Evolutionary conservation across 2,113 vertebrate species (phyloP), one percentile per base, ranked within the genome.

Genomic region (Atherinomorus stipes): DNA sequence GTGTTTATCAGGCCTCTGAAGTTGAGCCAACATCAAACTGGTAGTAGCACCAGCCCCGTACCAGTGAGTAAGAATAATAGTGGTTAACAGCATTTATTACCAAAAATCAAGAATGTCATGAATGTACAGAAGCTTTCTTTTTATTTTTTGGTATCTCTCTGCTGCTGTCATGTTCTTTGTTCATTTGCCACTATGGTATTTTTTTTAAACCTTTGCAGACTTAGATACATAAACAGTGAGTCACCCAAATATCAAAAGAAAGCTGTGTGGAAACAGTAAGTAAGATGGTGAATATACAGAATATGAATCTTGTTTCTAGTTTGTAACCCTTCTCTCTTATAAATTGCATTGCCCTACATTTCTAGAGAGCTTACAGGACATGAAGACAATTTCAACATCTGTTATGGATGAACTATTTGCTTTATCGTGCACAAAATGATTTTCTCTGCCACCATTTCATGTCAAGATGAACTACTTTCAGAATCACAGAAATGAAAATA

Each of bases 221-320:
- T 70, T 13, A 23, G 26, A 52, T 44, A 47, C 22, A 45, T 18
- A 25, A 49, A 60, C 44, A 31, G 13, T 21, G 53, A 65, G 54
- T 65, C 52, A 59, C 38, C 26, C 26, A 37, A 74, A 70, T 49
- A 76, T 34, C 40, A 42, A 25, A 50, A 34, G 12, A 78, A 67
- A 44, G 44, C 60, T 51, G 4, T 34, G 28, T 53, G 23, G 19
- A 38, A 37, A 52, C 18, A 23, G 9, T 40, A 9, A 42, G 34
- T 25, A 28, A 13, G 56, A 4, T 9, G 54, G 21, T 63, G 51
- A 74, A 52, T 44, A 47, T 50, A 45, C 26, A 60, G 51, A 81
- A 47, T 45, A 26, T 58, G 4, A 45, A 50, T 59, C n/a, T 15
- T 13, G n/a, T 23, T 15, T 26, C 25, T 18, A 21, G n/a, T 44